phyloP scores from a whole-genome alignment of 2,888 invertebrate species.

The Drosophila mulleri region DNA sequence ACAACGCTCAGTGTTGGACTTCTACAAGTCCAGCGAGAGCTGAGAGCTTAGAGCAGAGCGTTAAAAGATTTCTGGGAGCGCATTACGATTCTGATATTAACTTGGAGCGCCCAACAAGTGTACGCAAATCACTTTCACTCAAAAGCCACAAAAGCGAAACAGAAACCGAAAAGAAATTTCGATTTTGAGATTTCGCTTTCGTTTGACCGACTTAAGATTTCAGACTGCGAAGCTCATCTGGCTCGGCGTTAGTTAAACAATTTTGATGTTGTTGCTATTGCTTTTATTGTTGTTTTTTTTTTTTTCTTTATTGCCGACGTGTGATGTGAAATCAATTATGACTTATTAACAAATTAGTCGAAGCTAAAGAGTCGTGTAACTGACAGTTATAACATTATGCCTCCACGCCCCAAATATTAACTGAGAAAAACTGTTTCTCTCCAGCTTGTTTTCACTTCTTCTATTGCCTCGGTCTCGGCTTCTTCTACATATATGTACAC shows the following conservation, averaged over 20 bases:
- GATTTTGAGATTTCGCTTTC: conserved; percentile 69
- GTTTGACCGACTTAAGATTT: conserved; percentile 34
- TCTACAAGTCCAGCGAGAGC: not conserved
- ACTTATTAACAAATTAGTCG: conserved; percentile 78
- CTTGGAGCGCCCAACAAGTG: conserved; percentile 58
- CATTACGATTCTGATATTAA: conserved; percentile 73
- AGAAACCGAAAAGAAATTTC: conserved; percentile 64
- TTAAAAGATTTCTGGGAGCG: not conserved
- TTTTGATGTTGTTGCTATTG: not conserved
- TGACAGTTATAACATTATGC: conserved; percentile 61
- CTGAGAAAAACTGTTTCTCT: conserved; percentile 16
- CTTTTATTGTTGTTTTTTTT: conserved; percentile 1
- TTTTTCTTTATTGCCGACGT: conserved; percentile 22
- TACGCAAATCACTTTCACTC: conserved; percentile 72
- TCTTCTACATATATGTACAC: conserved; percentile 25
- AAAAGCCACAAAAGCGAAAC: conserved; percentile 38
- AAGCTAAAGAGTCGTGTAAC: conserved; percentile 57
- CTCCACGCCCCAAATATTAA: conserved; percentile 45
- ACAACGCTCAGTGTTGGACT: not conserved
- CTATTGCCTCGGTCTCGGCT: conserved; percentile 14
- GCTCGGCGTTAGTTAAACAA: conserved; percentile 14
- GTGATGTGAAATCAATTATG: conserved; percentile 80
- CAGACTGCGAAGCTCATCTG: conserved; percentile 34
- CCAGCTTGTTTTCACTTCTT: conserved; percentile 49
- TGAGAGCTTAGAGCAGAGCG: not conserved